phyloP scores from a whole-genome alignment of 2,113 vertebrate species.

The Rallus limicola region DNA sequence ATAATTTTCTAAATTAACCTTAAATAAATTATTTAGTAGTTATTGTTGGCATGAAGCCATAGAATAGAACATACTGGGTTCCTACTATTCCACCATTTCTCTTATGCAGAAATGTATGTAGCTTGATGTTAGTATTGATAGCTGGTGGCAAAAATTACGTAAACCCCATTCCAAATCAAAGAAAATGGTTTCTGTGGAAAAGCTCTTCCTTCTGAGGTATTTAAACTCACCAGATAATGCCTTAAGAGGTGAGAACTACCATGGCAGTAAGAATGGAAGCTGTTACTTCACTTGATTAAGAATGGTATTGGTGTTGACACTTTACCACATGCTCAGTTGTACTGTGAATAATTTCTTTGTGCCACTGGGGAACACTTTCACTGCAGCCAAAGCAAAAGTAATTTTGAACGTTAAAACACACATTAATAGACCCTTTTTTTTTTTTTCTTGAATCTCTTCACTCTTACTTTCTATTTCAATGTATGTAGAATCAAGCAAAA shows the following conservation, averaged over 20 bases:
- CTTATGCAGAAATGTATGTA: neutral
- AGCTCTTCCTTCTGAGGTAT: neutral
- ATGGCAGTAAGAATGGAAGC: neutral
- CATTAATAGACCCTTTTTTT: neutral
- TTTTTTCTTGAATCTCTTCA: neutral
- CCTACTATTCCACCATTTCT: neutral
- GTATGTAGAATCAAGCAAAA: neutral
- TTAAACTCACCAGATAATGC: neutral
- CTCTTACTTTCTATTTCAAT: neutral
- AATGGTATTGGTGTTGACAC: constrained; percentile 2
- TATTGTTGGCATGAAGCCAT: neutral
- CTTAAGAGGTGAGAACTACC: constrained; percentile 16
- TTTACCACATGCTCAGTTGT: neutral
- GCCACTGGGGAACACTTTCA: neutral
- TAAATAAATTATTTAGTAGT: neutral
- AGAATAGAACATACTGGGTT: neutral
- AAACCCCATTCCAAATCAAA: neutral
- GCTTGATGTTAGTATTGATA: neutral
- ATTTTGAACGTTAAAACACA: neutral
- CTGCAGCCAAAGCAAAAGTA: neutral
- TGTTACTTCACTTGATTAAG: constrained; percentile 40
- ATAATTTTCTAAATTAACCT: neutral
- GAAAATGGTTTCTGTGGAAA: neutral
- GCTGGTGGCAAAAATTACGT: neutral
- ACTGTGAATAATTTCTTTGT: neutral